Base-by-base conservation (phyloP, 2,888 invertebrate species). In the Siphlonurus alternatus region DNA sequence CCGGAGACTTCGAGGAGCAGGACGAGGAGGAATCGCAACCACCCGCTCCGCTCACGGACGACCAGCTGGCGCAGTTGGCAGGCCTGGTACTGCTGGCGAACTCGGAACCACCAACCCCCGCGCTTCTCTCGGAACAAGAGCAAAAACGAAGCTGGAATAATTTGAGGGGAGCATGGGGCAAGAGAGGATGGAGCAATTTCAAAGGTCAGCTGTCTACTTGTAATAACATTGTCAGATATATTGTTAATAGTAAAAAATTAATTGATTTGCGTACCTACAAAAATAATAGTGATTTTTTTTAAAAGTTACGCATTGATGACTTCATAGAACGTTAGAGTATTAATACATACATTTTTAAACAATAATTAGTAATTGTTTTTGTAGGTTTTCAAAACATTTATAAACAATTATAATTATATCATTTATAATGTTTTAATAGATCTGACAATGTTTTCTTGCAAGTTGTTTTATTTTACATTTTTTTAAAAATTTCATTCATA, bases 121-220 rank as follows among this genome's bases (percentile, higher is more conserved):
- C 62, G 5, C 24, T 20, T 18, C 62, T 53, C 53, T 5, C 23
- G 18, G 62, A 62, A 18, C 61, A 76, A 59, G 75, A 75, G 67
- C 79, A 84, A 69, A 87, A 87, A 74, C 79, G 84, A 65, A 82
- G 82, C 61, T 87, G 87, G 87, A 83, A 81, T 63, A 80, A 83
- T 59, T 80, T 87, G 73, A 83, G 83, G 72, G 84, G 82, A n/a
- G 83, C 85, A 20, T 88, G 87, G 87, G 88, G 87, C 70, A 88
- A 88, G 76, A 80, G 80, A 62, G 75, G 77, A 67, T 83, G 83
- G 82, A 80, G 79, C 66, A 81, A 80, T 72, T 80, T 81, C 70
- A 74, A 79, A 73, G 82, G 80, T 80, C 68, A 69, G 71, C 65
- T 25, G 69, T 2, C 18, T 23, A 25, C n/a, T 15, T 53, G n/a